Evolutionary conservation across 1,140 invertebrate species (phyloP), one percentile per base, ranked within the genome.

Genomic region (Anastatus disparis): DNA sequence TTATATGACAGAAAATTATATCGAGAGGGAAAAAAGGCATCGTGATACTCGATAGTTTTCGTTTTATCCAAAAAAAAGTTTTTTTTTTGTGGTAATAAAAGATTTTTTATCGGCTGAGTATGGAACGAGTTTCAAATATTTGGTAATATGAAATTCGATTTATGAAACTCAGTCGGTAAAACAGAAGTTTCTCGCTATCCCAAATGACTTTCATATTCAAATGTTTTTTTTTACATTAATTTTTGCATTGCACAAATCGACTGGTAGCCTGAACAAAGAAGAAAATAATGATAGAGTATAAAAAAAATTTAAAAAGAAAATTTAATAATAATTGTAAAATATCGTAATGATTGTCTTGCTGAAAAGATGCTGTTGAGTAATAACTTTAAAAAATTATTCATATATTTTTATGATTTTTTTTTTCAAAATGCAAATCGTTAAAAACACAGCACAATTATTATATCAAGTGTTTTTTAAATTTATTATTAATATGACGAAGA

Each of bases 341-440:
- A 22, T 52, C 17, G 31, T 55, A 55, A 31, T 55, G 4, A n/a
- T 17, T 29, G 22, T 29, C 12, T 31, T 31, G 27, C 2, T 2
- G 44, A 52, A 66, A 66, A 66, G 44, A 66, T 66, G 52, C 64
- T 46, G 52, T 66, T 66, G 64, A 66, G 64, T 44, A 44, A n/a
- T 13, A 66, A 29, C 26, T 56, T 38, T 15, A 44, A 22, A 31
- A 56, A 44, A 56, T 31, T 3, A 31, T 31, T 44, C 1, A 10
- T 31, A 20, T 12, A 42, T 24, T 29, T 46, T 44, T 10, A 35
- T 31, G 2, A 61, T 29, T 61, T 50, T 61, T 50, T 29, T 61
- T 63, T 61, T 50, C 17, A 52, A 31, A 10, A 22, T 24, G 22
- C 31, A 52, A 65, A 52, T 65, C 26, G 48, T 65, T 65, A 65